Percentiles rank a stretch among this genome's conserved stretches.
phyloP scores from a whole-genome alignment of 2,888 invertebrate genomes.

The Eilema griseolum region DNA sequence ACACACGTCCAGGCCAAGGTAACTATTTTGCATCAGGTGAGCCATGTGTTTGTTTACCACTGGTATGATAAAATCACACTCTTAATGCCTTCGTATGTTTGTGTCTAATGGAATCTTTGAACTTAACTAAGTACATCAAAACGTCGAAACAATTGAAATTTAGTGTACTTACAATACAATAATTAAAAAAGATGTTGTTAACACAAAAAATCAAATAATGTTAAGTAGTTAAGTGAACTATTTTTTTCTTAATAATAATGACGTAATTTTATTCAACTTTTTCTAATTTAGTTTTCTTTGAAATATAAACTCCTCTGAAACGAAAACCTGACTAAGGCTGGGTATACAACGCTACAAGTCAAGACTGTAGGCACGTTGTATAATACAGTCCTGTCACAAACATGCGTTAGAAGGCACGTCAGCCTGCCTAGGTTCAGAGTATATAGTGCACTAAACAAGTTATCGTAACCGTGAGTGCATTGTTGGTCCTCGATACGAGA shows the following conservation, averaged over 20 bases:
- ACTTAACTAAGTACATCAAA: no score
- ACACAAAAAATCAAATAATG: no score
- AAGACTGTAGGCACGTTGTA: neutral
- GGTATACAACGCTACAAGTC: neutral
- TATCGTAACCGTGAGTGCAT: constrained; percentile 14
- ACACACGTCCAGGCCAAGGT: no score
- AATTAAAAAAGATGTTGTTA: no score
- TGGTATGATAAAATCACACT: no score
- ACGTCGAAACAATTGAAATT: no score
- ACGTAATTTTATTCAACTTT: neutral
- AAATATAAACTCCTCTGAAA: neutral
- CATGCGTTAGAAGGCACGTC: neutral
- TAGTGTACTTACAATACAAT: no score
- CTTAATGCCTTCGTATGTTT: no score
- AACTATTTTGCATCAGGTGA: no score
- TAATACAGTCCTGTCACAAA: neutral
- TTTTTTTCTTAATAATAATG: neutral
- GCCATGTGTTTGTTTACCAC: no score
- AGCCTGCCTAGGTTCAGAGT: neutral
- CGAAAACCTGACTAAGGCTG: neutral
- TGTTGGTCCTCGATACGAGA: neutral
- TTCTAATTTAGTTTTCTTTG: neutral
- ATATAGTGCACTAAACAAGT: constrained; percentile 11
- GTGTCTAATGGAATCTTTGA: no score
- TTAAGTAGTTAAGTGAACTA: no score